Conservation (phyloP, 2,113 vertebrate genomes). For the Saimiri boliviensis region DNA sequence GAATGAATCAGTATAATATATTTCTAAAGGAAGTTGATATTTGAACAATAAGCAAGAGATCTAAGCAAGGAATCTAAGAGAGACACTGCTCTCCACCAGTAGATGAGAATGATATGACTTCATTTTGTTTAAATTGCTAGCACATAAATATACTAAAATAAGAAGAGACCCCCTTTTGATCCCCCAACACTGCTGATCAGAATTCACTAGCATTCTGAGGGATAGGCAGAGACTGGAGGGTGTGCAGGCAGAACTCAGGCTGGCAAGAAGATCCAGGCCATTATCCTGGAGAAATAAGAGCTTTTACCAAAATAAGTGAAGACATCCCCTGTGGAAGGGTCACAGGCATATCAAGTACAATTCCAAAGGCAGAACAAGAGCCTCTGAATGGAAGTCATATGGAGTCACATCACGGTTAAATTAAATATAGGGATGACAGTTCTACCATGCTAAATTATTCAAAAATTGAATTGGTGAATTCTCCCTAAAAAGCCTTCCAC, state of each 20-base stretch:
- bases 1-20: neutral
- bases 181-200: neutral
- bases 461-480: neutral
- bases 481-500: neutral
- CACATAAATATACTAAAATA: neutral
- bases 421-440: neutral
- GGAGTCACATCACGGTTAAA: neutral
- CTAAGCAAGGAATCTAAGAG: neutral
- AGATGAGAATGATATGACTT: neutral
- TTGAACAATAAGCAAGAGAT: constrained; percentile 14
- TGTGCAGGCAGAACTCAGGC: neutral
- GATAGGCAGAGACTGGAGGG: neutral
- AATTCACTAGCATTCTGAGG: neutral
- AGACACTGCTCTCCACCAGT: neutral
- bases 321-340: neutral
- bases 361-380: neutral
- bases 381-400: neutral
- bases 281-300: neutral
- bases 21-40: neutral
- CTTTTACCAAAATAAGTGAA: neutral
- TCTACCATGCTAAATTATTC: neutral
- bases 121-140: neutral
- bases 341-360: neutral
- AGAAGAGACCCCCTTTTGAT: neutral
- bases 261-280: neutral